Conservation (phyloP, 2,797 vertebrate genomes). For the Fistularia commersonii region DNA sequence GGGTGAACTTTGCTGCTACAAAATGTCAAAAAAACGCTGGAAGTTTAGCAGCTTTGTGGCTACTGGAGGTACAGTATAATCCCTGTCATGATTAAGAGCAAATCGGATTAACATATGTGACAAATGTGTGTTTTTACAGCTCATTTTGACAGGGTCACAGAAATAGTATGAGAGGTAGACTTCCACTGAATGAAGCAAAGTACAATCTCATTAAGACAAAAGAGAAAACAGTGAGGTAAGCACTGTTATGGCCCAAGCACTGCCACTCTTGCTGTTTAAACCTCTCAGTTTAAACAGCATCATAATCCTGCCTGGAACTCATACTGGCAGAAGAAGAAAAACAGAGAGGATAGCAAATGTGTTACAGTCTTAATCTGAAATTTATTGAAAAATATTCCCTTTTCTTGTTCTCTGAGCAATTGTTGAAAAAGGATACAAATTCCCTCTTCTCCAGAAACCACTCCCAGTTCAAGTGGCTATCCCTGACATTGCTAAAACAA, state of each 20-base stretch:
- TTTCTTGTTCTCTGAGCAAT: constrained; percentile 54
- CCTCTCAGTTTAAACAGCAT: constrained; percentile 63
- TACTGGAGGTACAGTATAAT: constrained; percentile 68
- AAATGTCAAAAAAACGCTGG: constrained; percentile 41
- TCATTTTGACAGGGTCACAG: constrained; percentile 64
- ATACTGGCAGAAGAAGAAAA: constrained; percentile 24
- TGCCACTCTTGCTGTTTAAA: constrained; percentile 69
- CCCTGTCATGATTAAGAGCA: constrained; percentile 73
- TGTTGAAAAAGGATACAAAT: constrained; percentile 52
- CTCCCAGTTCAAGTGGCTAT: constrained; percentile 78
- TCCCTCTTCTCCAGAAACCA: constrained; percentile 85
- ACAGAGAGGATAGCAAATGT: constrained; percentile 43
- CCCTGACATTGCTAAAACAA: constrained; percentile 80
- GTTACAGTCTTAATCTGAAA: constrained; percentile 57
- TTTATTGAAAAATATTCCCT: constrained; percentile 43
- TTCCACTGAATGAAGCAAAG: constrained; percentile 65
- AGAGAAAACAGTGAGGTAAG: constrained; percentile 58
- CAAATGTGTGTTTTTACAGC: constrained; percentile 64
- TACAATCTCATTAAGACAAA: constrained; percentile 70
- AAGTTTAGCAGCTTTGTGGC: constrained; percentile 61
- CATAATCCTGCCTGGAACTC: constrained; percentile 70
- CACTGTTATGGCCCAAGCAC: constrained; percentile 67
- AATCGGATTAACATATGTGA: constrained; percentile 73
- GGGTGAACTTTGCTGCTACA: constrained; percentile 57
- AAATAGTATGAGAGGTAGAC: constrained; percentile 54